Percentiles rank a stretch among this genome's conserved stretches.
phyloP scores from a whole-genome alignment of 2,888 invertebrate species.

The Euplexia lucipara region DNA sequence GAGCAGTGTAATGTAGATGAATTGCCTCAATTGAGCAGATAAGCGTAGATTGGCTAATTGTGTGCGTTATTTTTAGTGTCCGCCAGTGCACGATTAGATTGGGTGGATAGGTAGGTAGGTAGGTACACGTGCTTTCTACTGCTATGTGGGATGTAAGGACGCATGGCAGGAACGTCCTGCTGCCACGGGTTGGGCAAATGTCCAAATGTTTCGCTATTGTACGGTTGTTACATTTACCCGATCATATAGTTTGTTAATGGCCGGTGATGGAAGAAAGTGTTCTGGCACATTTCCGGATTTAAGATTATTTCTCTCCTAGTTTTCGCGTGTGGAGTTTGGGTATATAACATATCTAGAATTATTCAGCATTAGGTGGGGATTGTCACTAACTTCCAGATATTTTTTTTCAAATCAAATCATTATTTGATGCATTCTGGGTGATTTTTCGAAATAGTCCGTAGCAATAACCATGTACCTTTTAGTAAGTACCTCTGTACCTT shows the following conservation, averaged over 20 bases:
- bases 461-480: no score
- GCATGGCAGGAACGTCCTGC: background rate
- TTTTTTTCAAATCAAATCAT: background rate
- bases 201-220: constrained; percentile 22
- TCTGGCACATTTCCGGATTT: constrained; percentile 41
- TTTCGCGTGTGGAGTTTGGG: background rate
- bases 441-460: background rate
- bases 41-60: constrained; percentile 79
- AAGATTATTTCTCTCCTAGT: constrained; percentile 23
- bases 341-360: background rate
- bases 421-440: background rate
- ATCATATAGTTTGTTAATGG: constrained; percentile 23
- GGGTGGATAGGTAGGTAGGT: constrained; percentile 8
- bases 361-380: background rate
- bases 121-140: constrained; percentile 54
- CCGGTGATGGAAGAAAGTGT: constrained; percentile 31
- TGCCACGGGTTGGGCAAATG: constrained; percentile 41
- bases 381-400: background rate
- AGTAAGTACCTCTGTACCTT: no score
- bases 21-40: constrained; percentile 79
- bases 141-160: constrained; percentile 13
- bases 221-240: constrained; percentile 24
- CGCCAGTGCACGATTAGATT: constrained; percentile 64
- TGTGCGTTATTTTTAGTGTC: constrained; percentile 82
- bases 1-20: constrained; percentile 62